A percentile compares a stretch with the other conserved stretches of the same genome.
Conservation (phyloP, 2,888 invertebrate species). For the Eudasyphora cyanicolor region DNA sequence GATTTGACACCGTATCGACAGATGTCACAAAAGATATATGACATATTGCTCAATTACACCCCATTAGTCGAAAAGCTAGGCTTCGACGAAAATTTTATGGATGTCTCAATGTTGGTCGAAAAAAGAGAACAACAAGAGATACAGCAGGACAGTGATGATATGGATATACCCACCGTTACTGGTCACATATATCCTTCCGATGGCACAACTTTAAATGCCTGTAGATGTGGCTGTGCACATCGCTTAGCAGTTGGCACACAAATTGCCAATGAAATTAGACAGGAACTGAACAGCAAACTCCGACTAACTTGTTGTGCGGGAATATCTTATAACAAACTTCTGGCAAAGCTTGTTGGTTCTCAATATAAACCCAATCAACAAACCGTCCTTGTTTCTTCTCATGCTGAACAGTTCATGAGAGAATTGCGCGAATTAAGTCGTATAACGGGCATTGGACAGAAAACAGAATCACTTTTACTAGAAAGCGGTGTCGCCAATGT, state of each 20-base stretch:
- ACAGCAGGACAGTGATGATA: conserved; percentile 63
- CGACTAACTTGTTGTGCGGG: conserved; percentile 91
- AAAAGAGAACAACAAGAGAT: conserved; percentile 66
- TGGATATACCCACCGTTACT: conserved; percentile 72
- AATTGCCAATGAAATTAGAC: conserved; percentile 89
- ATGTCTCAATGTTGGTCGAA: conserved; percentile 84
- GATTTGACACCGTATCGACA: conserved; percentile 90
- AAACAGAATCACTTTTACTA: conserved; percentile 84
- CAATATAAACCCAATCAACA: conserved; percentile 91
- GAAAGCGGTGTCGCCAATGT: conserved; percentile 85
- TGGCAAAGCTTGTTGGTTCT: conserved; percentile 89
- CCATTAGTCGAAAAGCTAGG: conserved; percentile 89
- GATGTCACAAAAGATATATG: conserved; percentile 88
- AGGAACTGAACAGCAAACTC: conserved; percentile 85
- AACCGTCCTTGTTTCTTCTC: conserved; percentile 87
- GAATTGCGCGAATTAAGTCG: conserved; percentile 83
- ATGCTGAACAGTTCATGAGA: conserved; percentile 84
- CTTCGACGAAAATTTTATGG: conserved; percentile 92
- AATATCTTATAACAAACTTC: conserved; percentile 90
- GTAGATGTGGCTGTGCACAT: conserved; percentile 88
- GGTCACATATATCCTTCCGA: conserved; percentile 83
- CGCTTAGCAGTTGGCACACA: conserved; percentile 86
- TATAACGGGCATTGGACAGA: conserved; percentile 89
- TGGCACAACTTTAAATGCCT: conserved; percentile 80
- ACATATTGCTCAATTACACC: conserved; percentile 86